Evolutionary conservation across 2,797 vertebrate genomes (phyloP), one percentile per base, ranked within the genome.

Genomic region (Coreius guichenoti): DNA sequence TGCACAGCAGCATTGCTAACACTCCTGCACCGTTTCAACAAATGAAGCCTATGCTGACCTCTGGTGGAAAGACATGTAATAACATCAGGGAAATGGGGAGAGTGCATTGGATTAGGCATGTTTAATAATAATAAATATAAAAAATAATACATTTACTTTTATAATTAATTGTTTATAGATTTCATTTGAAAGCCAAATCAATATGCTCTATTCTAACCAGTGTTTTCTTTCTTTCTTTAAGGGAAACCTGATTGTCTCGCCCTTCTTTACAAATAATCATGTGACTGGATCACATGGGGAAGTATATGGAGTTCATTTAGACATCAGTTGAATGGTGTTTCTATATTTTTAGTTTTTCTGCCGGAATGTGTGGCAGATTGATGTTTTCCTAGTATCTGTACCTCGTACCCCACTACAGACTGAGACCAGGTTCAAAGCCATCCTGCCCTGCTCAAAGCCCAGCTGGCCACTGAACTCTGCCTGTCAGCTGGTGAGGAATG

Each of bases 241-340:
- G 90, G 88, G 86, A 86, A 72, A 81, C 85, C 73, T 88, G 86
- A 86, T 79, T 81, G 80, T 86, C 82, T 86, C 80, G 95, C 95
- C 96, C 94, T 93, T 95, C 95, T 93, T 96, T 96, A 91, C 94
- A 94, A 93, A 94, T 89, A 95, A 97, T 96, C 96, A 96, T 96
- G 95, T 98, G 97, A 97, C 96, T 96, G 97, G 98, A 95, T 98
- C 97, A 97, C 96, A 95, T 96, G 96, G 94, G 96, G 95, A 95
- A 91, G 92, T 89, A 93, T 93, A 92, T 95, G 94, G 95, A 95
- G 94, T 95, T 96, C 95, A 94, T 94, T 95, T 96, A 97, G 94
- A 97, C 97, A 97, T 98, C 97, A 98, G 97, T 98, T 98, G 94
- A 97, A 99, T 98, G 98, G 97, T 98, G 97, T 98, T 96, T 95